These are phyloP conservation scores for Hemithea aestivaria DNA, from an alignment of 2,888 invertebrate species.

Conservation along the genomic window DNA sequence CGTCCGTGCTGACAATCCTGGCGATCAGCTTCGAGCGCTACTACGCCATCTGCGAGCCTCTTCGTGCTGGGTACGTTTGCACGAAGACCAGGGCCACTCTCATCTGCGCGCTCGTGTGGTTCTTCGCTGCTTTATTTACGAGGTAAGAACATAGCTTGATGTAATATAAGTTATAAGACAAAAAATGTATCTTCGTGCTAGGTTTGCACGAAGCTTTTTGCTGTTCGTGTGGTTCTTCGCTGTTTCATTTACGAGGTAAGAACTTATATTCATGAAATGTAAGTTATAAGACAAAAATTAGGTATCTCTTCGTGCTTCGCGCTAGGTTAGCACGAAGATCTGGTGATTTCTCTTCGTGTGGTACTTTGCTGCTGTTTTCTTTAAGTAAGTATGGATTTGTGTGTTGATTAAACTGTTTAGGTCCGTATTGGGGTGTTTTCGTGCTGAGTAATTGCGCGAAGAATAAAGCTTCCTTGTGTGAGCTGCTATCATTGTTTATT, in stretches of 20 bases:
- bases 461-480: no score
- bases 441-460: no score
- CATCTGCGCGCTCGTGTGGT: slow-evolving; percentile 91
- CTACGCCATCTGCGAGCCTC: slow-evolving; percentile 94
- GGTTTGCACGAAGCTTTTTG: slow-evolving; percentile 91
- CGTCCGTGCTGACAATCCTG: slow-evolving; percentile 94
- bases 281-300: no score
- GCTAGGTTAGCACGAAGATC: no score
- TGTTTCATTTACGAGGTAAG: slow-evolving; percentile 66
- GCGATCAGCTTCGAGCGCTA: slow-evolving; percentile 95
- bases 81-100: slow-evolving; percentile 90
- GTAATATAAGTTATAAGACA: no score
- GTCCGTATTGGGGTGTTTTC: no score
- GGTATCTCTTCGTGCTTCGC: no score
- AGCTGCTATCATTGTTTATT: no score
- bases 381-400: no score
- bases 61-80: slow-evolving; percentile 93
- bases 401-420: no score
- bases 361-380: no score
- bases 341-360: neutral
- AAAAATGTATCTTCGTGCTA: slow-evolving; percentile 90
- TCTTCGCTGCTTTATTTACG: slow-evolving; percentile 89
- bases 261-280: neutral
- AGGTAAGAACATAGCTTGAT: no score
- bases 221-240: slow-evolving; percentile 92